phyloP scores from a whole-genome alignment of 2,113 vertebrate genomes.

The Xenopus laevis region DNA sequence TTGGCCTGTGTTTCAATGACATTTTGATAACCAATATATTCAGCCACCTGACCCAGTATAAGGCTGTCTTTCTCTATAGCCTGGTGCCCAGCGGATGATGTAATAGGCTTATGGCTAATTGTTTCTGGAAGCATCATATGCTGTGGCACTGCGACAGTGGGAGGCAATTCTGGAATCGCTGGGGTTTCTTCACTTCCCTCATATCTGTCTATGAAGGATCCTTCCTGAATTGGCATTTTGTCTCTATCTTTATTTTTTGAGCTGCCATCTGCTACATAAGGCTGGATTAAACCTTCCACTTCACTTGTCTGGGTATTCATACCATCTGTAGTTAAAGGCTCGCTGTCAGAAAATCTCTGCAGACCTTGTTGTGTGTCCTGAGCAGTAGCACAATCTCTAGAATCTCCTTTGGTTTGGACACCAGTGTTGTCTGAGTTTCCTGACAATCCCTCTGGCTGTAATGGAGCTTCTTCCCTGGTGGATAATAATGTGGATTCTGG shows the following conservation, averaged over 20 bases:
- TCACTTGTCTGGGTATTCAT: constrained; percentile 1
- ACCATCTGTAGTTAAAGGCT: constrained; percentile 14
- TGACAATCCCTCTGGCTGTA: background rate
- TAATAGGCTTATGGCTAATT: constrained; percentile 14
- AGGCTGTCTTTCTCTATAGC: background rate
- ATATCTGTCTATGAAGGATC: background rate
- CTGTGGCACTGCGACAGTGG: constrained; percentile 13
- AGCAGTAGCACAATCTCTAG: constrained; percentile 8
- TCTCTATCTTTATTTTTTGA: constrained; percentile 13
- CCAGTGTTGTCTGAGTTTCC: background rate
- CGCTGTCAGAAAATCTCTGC: background rate
- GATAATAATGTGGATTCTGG: constrained; percentile 2
- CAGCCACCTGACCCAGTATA: background rate
- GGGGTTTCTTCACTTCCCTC: background rate
- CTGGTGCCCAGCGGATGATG: background rate
- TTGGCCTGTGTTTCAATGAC: background rate
- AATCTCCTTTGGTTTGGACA: background rate
- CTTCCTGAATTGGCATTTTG: background rate
- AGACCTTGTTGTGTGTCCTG: constrained; percentile 4
- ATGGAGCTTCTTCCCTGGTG: constrained; percentile 1
- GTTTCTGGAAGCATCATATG: background rate
- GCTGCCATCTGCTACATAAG: constrained; percentile 23
- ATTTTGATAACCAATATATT: background rate
- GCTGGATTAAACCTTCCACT: constrained; percentile 2
- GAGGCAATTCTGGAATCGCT: background rate